Conservation (phyloP, 2,888 invertebrate species). For the Parasteatoda lunata region DNA sequence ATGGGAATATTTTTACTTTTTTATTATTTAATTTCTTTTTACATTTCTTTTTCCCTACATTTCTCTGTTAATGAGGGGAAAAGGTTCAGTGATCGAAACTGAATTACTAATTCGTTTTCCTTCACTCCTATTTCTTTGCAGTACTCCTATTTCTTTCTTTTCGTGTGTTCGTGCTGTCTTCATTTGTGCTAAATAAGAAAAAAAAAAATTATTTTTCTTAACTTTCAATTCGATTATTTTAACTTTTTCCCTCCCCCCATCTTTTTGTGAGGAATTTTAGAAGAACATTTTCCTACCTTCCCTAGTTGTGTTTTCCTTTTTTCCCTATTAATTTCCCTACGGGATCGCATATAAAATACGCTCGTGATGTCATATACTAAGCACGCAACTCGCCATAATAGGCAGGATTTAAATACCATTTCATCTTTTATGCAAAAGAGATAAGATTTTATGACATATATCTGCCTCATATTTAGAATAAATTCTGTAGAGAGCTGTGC, state of each 20-base stretch:
- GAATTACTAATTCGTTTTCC: constrained; percentile 65
- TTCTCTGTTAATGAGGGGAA: constrained; percentile 53
- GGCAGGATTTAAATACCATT: constrained; percentile 51
- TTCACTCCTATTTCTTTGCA: not conserved
- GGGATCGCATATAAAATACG: constrained; percentile 62
- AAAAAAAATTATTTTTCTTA: constrained; percentile 2
- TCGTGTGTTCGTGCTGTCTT: constrained; percentile 28
- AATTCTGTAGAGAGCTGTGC: constrained; percentile 2
- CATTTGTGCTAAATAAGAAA: constrained; percentile 24
- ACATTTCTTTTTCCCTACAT: constrained; percentile 21
- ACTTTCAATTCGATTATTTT: constrained; percentile 59
- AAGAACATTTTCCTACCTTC: constrained; percentile 11
- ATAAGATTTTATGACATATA: constrained; percentile 23
- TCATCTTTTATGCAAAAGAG: constrained; percentile 59
- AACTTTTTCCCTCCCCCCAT: constrained; percentile 17
- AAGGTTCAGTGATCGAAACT: constrained; percentile 52
- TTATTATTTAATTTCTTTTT: constrained; percentile 59
- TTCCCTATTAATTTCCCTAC: constrained; percentile 60
- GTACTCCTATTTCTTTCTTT: not conserved
- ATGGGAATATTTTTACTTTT: constrained; percentile 56
- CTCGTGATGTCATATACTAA: constrained; percentile 24
- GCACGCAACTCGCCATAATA: not conserved
- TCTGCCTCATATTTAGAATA: not conserved
- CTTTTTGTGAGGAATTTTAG: constrained; percentile 6
- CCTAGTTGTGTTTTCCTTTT: not conserved